These are phyloP conservation scores for Neocrepidodera transversa DNA, from an alignment of 2,888 invertebrate species.

Conservation along the genomic window DNA sequence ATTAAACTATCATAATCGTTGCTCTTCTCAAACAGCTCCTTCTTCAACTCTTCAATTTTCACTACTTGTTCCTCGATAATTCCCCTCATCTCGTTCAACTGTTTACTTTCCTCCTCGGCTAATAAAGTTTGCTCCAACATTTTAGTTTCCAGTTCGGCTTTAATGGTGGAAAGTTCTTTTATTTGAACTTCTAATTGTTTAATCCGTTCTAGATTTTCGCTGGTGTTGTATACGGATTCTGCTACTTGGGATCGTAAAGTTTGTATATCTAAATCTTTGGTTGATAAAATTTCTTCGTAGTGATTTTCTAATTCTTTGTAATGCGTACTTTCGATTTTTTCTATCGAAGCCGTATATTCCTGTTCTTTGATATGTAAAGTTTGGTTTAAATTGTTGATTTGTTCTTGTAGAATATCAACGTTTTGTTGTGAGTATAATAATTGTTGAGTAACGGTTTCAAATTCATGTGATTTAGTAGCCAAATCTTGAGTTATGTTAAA, in stretches of 20 bases:
- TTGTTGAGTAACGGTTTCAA: constrained; percentile 38
- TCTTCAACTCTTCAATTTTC: constrained; percentile 76
- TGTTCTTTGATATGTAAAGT: constrained; percentile 34
- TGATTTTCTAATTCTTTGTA: constrained; percentile 43
- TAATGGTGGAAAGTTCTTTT: background rate
- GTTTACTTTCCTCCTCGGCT: constrained; percentile 65
- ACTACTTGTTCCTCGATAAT: constrained; percentile 74
- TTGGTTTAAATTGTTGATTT: constrained; percentile 35
- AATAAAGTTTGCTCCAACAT: constrained; percentile 58
- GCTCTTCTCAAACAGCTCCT: constrained; percentile 68
- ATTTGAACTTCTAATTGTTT: constrained; percentile 8
- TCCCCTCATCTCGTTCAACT: constrained; percentile 65
- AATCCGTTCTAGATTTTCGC: constrained; percentile 28
- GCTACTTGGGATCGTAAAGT: constrained; percentile 47
- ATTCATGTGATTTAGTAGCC: constrained; percentile 34
- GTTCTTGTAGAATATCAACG: constrained; percentile 37
- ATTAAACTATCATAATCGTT: constrained; percentile 65
- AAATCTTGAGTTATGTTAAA: constrained; percentile 36
- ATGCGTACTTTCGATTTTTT: constrained; percentile 37
- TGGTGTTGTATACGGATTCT: constrained; percentile 35
- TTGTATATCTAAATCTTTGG: constrained; percentile 52
- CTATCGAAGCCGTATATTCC: constrained; percentile 36
- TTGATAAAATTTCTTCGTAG: constrained; percentile 49
- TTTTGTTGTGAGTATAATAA: constrained; percentile 39
- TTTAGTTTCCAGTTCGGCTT: constrained; percentile 18